Percentiles rank a stretch among this genome's conserved stretches.
Conservation (phyloP, 2,888 invertebrate genomes). For the Campoletis raptor region DNA sequence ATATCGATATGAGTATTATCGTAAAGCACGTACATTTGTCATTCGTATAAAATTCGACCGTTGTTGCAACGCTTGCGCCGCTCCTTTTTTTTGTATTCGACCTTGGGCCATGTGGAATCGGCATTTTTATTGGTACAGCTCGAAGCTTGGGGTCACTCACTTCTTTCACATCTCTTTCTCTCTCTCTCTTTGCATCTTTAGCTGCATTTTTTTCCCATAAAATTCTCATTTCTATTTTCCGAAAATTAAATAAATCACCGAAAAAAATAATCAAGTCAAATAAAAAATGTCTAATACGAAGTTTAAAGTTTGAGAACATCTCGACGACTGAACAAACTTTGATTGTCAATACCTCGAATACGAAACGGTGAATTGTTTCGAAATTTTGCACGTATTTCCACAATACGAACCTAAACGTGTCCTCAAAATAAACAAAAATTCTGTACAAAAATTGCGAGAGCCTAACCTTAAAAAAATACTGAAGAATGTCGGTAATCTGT, state of each 20-base stretch:
- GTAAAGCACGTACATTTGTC: slow-evolving; percentile 18
- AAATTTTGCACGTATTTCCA: no score
- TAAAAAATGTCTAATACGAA: no score
- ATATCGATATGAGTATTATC: not conserved
- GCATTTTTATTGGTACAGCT: slow-evolving; percentile 61
- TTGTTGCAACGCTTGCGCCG: slow-evolving; percentile 57
- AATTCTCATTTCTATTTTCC: not conserved
- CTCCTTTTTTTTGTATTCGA: slow-evolving; percentile 68
- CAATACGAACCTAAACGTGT: no score
- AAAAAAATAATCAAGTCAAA: no score
- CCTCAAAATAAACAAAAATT: no score
- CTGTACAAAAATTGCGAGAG: no score
- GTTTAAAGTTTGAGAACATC: no score
- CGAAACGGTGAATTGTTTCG: no score
- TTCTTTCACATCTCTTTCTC: slow-evolving; percentile 38
- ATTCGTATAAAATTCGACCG: slow-evolving; percentile 57
- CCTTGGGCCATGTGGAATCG: slow-evolving; percentile 69
- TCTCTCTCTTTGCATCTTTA: slow-evolving; percentile 1
- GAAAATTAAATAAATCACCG: not conserved
- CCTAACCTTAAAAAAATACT: no score
- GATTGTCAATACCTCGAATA: no score
- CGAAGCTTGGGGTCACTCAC: slow-evolving; percentile 28
- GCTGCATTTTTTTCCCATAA: not conserved
- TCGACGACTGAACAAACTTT: no score
- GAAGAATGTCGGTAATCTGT: not conserved